These are phyloP conservation scores for Bubo blakistoni DNA, from an alignment of 2,113 vertebrate genomes.

Conservation along the genomic window DNA sequence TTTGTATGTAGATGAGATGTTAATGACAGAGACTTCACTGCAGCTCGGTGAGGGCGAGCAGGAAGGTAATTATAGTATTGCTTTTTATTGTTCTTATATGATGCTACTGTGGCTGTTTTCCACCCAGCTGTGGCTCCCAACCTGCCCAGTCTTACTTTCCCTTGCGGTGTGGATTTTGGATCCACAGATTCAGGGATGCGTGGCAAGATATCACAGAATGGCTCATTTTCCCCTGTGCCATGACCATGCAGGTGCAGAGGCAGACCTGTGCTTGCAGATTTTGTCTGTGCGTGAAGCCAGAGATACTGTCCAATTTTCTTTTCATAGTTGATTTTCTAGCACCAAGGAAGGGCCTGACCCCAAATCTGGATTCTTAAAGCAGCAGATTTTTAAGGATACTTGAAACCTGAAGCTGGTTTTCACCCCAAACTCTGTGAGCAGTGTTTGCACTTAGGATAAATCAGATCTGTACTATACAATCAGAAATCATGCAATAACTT, in stretches of 20 bases:
- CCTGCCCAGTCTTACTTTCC: not conserved
- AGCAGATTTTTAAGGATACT: not conserved
- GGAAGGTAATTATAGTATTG: slow-evolving; percentile 14
- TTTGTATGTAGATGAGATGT: not conserved
- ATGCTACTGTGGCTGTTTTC: not conserved
- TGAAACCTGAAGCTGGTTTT: not conserved
- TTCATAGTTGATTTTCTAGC: not conserved
- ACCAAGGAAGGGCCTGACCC: not conserved
- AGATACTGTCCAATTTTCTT: not conserved
- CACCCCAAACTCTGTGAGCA: not conserved
- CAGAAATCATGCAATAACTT: not conserved
- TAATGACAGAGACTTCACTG: not conserved
- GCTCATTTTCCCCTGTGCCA: not conserved
- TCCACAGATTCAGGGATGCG: not conserved
- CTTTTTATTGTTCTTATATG: slow-evolving; percentile 16
- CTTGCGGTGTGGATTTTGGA: not conserved
- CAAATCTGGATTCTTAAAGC: not conserved
- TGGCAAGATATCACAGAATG: not conserved
- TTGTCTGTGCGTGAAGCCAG: not conserved
- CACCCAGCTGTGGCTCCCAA: not conserved
- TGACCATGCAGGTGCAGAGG: not conserved
- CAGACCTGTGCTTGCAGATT: not conserved
- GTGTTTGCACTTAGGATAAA: not conserved
- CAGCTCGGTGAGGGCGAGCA: not conserved
- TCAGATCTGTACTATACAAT: not conserved